phyloP scores from a whole-genome alignment of 2,797 vertebrate genomes.

The Labroides dimidiatus region DNA sequence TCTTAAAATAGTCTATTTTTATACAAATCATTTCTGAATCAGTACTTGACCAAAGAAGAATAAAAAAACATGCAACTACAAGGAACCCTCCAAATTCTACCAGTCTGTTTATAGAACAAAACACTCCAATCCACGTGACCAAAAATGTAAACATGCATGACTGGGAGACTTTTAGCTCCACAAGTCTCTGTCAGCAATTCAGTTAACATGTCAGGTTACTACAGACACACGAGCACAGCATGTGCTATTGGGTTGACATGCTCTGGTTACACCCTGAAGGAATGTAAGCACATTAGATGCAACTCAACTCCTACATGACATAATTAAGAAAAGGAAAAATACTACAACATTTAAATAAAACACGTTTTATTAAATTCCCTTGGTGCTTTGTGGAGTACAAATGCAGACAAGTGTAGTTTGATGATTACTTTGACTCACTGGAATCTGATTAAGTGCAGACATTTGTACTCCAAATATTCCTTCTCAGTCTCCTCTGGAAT shows the following conservation, averaged over 20 bases:
- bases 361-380: neutral
- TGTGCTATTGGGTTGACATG: constrained; percentile 16
- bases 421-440: neutral
- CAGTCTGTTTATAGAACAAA: neutral
- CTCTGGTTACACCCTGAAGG: constrained; percentile 4
- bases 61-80: neutral
- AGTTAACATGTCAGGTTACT: neutral
- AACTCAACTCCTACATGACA: neutral
- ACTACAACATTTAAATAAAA: neutral
- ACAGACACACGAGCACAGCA: neutral
- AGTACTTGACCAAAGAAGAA: too few relatives aligned
- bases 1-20: neutral
- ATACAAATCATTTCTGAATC: too few relatives aligned
- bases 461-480: neutral
- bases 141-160: neutral
- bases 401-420: neutral
- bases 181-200: neutral
- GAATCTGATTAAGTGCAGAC: neutral
- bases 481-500: neutral
- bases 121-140: too few relatives aligned
- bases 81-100: neutral
- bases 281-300: neutral
- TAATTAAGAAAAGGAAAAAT: neutral
- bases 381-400: too few relatives aligned
- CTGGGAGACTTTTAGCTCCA: neutral